These are phyloP conservation scores for Agonopterix arenella DNA, from an alignment of 2,888 invertebrate species.

Conservation along the genomic window DNA sequence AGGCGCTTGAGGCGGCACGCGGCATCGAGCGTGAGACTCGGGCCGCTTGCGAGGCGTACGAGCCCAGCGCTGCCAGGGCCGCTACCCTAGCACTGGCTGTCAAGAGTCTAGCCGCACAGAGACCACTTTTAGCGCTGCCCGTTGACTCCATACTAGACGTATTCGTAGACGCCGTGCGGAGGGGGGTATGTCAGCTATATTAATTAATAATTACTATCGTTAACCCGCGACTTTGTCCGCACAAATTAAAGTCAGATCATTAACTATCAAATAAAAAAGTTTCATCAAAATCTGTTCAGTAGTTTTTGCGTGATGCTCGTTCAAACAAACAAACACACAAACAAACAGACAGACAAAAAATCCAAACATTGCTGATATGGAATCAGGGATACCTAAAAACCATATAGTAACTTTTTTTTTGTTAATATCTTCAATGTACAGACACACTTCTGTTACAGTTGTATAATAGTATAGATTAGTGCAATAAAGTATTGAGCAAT, in stretches of 20 bases:
- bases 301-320: too few species aligned
- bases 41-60: slow-evolving; percentile 25
- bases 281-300: too few species aligned
- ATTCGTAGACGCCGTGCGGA: slow-evolving; percentile 55
- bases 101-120: slow-evolving; percentile 35
- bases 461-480: not conserved
- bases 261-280: too few species aligned
- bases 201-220: not conserved
- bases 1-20: slow-evolving; percentile 61
- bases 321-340: too few species aligned
- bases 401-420: too few species aligned
- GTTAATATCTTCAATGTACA: not conserved
- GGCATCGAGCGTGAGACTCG: slow-evolving; percentile 45
- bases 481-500: not conserved
- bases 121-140: slow-evolving; percentile 68
- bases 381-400: too few species aligned
- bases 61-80: slow-evolving; percentile 32
- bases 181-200: slow-evolving; percentile 8
- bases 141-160: slow-evolving; percentile 61
- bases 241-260: too few species aligned
- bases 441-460: too few species aligned
- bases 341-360: too few species aligned
- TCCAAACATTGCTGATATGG: too few species aligned
- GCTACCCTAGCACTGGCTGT: slow-evolving; percentile 60
- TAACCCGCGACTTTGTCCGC: too few species aligned